A percentile compares a stretch with the other conserved stretches of the same genome.
Evolutionary conservation across 2,888 invertebrate species (phyloP).

Genomic region (Bursaphelenchus okinawaensis): DNA sequence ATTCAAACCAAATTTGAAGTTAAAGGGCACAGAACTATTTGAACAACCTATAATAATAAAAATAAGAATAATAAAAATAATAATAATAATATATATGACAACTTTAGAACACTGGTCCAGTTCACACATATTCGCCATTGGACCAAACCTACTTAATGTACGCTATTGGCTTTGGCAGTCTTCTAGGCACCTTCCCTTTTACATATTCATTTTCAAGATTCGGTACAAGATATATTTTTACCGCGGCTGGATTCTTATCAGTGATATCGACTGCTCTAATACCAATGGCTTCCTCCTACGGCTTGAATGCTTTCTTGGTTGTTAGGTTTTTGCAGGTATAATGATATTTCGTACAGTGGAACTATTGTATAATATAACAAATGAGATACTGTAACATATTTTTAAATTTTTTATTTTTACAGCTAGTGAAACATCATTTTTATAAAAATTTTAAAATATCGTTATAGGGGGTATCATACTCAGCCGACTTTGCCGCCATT

Average conservation of each 20-base stretch:
- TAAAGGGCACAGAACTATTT: too few species aligned
- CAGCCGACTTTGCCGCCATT: conserved; percentile 41
- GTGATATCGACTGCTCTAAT: conserved; percentile 11
- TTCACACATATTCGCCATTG: conserved; percentile 25
- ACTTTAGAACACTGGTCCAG: not conserved
- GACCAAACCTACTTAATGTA: conserved; percentile 38
- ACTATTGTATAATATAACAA: too few species aligned
- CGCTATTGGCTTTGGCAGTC: conserved; percentile 41
- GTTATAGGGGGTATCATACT: conserved; percentile 34
- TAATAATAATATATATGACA: not conserved
- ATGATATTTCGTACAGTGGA: too few species aligned
- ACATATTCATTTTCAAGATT: conserved; percentile 39
- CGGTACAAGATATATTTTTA: conserved; percentile 34
- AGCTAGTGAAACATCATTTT: not conserved
- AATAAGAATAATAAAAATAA: not conserved
- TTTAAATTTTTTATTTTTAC: too few species aligned
- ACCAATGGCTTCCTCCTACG: conserved; percentile 13
- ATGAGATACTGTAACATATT: too few species aligned
- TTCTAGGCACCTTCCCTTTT: conserved; percentile 43
- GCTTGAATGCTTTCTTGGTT: not conserved
- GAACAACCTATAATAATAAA: too few species aligned
- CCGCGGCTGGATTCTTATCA: conserved; percentile 15
- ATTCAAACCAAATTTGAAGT: too few species aligned
- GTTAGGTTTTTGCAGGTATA: conserved; percentile 17
- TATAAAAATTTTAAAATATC: not conserved